phyloP scores from a whole-genome alignment of 1,140 invertebrate species.

The Drosophila tani region DNA sequence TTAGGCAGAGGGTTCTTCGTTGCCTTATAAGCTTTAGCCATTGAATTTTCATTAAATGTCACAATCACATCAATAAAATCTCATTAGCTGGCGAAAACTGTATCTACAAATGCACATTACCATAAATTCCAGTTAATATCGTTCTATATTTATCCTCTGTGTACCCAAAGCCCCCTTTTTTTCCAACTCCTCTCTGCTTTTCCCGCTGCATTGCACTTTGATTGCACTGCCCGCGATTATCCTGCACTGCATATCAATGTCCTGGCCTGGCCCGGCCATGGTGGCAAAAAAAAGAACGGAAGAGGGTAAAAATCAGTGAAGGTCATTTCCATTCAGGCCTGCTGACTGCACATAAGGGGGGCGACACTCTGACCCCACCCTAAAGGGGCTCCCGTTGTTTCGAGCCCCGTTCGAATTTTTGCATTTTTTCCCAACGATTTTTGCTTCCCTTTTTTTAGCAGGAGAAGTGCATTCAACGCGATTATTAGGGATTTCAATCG shows the following conservation, averaged over 20 bases:
- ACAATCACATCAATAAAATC: too few relatives aligned
- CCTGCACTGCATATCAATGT: slow-evolving; percentile 79
- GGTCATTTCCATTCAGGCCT: slow-evolving; percentile 68
- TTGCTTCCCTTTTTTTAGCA: slow-evolving; percentile 1
- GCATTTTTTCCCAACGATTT: slow-evolving; percentile 65
- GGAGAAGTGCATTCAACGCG: slow-evolving; percentile 74
- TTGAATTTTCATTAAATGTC: too few relatives aligned
- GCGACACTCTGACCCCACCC: not conserved
- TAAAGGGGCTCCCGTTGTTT: not conserved
- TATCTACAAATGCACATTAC: not conserved
- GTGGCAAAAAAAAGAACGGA: not conserved
- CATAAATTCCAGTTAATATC: not conserved
- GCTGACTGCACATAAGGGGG: slow-evolving; percentile 4
- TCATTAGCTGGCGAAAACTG: fast-evolving
- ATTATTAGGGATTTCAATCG: slow-evolving; percentile 82
- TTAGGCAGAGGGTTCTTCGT: too few relatives aligned
- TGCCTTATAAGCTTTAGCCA: too few relatives aligned
- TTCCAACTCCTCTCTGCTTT: slow-evolving; percentile 4
- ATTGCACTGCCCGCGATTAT: slow-evolving; percentile 79
- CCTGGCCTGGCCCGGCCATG: slow-evolving; percentile 61
- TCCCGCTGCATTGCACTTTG: slow-evolving; percentile 69
- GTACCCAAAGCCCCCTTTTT: not conserved
- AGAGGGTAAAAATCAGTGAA: slow-evolving; percentile 65
- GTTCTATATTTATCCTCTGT: not conserved
- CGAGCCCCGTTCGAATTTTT: slow-evolving; percentile 53